Percentiles rank a stretch among this genome's conserved stretches.
phyloP scores from a whole-genome alignment of 2,113 vertebrate species.

The Papio anubis region DNA sequence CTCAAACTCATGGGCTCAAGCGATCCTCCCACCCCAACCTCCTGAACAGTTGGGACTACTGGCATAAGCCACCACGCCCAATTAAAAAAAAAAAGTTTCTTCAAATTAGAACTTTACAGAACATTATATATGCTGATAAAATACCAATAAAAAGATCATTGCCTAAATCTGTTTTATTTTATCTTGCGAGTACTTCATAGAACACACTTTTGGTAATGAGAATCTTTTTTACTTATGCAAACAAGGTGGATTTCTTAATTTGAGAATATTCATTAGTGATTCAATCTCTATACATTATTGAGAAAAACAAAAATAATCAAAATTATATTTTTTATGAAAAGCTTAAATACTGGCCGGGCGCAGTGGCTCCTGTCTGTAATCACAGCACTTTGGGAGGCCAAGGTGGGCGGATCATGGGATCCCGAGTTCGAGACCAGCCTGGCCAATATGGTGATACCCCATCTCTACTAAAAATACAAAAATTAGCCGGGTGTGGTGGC shows the following conservation, averaged over 20 bases:
- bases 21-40: too few relatives aligned
- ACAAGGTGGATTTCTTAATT: not conserved
- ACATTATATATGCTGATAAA: not conserved
- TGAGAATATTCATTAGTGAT: not conserved
- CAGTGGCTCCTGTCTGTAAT: too few relatives aligned
- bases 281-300: not conserved
- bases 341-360: not conserved
- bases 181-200: not conserved
- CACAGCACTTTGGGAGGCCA: too few relatives aligned
- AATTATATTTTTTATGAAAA: not conserved
- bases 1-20: too few relatives aligned
- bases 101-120: slow-evolving; percentile 7
- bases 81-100: not conserved
- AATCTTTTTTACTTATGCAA: not conserved
- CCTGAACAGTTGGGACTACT: too few relatives aligned
- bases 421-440: too few relatives aligned
- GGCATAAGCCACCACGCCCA: too few relatives aligned
- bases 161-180: not conserved
- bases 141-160: not conserved
- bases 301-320: not conserved
- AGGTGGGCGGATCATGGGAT: too few relatives aligned
- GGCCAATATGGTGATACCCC: too few relatives aligned
- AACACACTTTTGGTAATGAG: not conserved
- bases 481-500: too few relatives aligned
- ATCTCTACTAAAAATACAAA: too few relatives aligned